phyloP scores from a whole-genome alignment of 2,888 invertebrate species.

The Synanthedon myopaeformis region DNA sequence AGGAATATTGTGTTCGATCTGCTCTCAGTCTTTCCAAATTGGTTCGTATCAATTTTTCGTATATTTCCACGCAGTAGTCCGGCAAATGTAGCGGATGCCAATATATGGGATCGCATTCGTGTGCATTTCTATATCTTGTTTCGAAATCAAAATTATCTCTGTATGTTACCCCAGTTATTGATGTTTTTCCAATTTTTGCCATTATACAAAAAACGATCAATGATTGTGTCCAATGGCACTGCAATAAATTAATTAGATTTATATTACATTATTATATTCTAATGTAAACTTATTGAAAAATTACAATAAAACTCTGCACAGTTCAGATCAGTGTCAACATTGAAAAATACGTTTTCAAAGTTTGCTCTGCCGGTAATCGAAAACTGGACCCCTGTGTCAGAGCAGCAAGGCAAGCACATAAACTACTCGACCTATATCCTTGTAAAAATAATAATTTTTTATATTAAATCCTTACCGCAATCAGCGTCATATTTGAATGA shows the following conservation, averaged over 20 bases:
- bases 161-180: conserved; percentile 50
- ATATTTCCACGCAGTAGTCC: conserved; percentile 37
- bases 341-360: no score
- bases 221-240: not conserved
- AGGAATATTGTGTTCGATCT: not conserved
- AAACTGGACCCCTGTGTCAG: no score
- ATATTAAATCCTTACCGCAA: no score
- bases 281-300: no score
- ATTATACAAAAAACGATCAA: not conserved
- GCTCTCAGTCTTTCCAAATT: conserved; percentile 12
- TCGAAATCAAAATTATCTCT: conserved; percentile 48
- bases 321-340: no score
- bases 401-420: no score
- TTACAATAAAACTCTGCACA: no score
- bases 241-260: not conserved
- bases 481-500: no score
- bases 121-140: conserved; percentile 33
- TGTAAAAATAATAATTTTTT: no score
- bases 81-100: conserved; percentile 57
- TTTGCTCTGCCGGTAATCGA: no score
- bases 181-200: conserved; percentile 9
- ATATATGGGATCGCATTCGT: conserved; percentile 50
- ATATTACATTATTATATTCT: no score
- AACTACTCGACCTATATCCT: no score
- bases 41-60: conserved; percentile 31